These are phyloP conservation scores for Bungarus multicinctus DNA, from an alignment of 2,113 vertebrate species.

Conservation along the genomic window DNA sequence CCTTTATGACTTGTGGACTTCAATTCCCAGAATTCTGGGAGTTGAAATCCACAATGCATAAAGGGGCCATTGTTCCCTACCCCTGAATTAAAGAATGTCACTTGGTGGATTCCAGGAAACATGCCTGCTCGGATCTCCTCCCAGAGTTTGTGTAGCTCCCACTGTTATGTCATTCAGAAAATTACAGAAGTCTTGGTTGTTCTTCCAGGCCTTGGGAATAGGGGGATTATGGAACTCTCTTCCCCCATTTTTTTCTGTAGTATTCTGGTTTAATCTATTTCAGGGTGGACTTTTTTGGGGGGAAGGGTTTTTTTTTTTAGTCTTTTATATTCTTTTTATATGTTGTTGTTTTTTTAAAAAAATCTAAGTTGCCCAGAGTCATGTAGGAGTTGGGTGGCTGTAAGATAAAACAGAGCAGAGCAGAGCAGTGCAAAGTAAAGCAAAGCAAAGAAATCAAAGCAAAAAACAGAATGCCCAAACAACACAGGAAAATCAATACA, in stretches of 20 bases:
- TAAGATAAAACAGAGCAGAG: not conserved
- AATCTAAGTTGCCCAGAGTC: not conserved
- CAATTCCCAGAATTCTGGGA: too few relatives aligned
- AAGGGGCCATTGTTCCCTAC: too few relatives aligned
- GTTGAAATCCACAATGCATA: too few relatives aligned
- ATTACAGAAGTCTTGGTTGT: not conserved
- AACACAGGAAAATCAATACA: not conserved
- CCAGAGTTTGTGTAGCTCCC: not conserved
- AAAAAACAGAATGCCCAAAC: not conserved
- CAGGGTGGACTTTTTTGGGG: not conserved
- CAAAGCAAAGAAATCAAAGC: not conserved
- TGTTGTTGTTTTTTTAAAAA: not conserved
- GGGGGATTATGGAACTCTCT: not conserved
- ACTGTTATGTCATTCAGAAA: not conserved
- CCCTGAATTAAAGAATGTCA: not conserved
- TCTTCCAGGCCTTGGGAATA: not conserved
- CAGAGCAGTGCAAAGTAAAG: not conserved
- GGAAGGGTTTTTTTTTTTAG: not conserved
- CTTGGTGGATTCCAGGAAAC: not conserved
- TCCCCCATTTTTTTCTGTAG: not conserved
- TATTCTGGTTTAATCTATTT: not conserved
- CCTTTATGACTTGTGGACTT: too few relatives aligned
- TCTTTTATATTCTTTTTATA: too few relatives aligned
- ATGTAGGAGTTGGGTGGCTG: not conserved
- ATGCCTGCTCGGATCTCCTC: not conserved